Evolutionary conservation across 2,888 invertebrate genomes (phyloP), one percentile per base, ranked within the genome.

Genomic region (Yponomeuta plumbellus): DNA sequence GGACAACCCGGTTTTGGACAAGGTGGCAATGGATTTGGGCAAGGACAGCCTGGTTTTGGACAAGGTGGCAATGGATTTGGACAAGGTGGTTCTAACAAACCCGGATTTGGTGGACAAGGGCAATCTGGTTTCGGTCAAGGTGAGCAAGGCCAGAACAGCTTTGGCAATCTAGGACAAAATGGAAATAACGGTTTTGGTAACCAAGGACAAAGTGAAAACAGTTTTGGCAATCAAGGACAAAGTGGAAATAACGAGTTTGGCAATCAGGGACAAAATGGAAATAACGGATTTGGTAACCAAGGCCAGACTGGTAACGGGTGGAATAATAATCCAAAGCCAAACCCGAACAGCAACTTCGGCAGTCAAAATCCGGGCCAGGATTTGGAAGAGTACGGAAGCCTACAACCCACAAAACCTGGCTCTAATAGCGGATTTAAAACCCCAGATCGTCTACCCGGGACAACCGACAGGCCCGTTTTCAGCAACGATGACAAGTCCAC

Each of bases 161-260:
- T 23, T 26, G 62, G 62, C 17, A n/a, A 20, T 2, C 39, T 11
- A 22, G 34, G 34, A n/a, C n/a, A 39, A 20, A n/a, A 17, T 62
- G 62, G 34, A 13, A 40, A 64, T 64, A 22, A 20, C n/a, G 64
- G 62, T 17, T 39, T 39, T 13, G 62, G 20, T 62, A 52, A 5
- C 44, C 44, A 52, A 17, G 59, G 59, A 59, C 66, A 58, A 59
- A 66, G 20, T 39, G 22, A 21, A 11, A 11, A 63, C 20, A 22
- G 63, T n/a, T 63, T 40, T 10, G 26, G 26, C n/a, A 17, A 75
- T 52, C 73, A 77, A 52, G 72, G 73, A 39, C 67, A 70, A 66
- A 67, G 68, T 63, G 63, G 69, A 17, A 68, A 70, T 66, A 40
- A 70, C 64, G 68, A 63, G n/a, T 67, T 69, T 34, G 66, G 66